Conservation (phyloP, 2,797 vertebrate genomes). For the Babyrousa celebensis region DNA sequence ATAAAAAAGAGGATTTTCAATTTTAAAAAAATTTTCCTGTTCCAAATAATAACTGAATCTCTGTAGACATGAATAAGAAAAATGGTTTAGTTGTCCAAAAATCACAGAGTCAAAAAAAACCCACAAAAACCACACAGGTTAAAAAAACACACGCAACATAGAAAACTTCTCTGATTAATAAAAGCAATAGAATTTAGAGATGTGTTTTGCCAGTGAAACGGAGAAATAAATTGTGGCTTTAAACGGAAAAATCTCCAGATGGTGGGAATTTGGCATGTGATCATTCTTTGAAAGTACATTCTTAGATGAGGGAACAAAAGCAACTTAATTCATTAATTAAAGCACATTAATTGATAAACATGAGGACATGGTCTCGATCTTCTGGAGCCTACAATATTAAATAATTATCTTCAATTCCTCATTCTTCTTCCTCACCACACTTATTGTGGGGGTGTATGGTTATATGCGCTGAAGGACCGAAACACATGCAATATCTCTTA, state of each 20-base stretch:
- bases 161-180: conserved; percentile 27
- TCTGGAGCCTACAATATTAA: conserved; percentile 44
- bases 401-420: neutral
- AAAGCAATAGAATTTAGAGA: conserved; percentile 29
- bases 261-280: conserved; percentile 59
- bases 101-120: neutral
- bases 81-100: conserved; percentile 13
- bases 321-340: conserved; percentile 81
- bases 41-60: conserved; percentile 35
- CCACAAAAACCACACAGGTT: neutral
- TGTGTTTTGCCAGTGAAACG: conserved; percentile 11
- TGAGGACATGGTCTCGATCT: conserved; percentile 67
- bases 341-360: conserved; percentile 79
- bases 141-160: neutral
- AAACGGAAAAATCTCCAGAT: conserved; percentile 75
- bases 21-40: neutral
- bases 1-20: conserved; percentile 2
- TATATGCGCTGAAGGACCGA: neutral
- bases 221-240: conserved; percentile 62
- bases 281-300: conserved; percentile 79
- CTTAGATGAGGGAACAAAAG: conserved; percentile 51
- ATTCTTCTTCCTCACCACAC: conserved; percentile 2
- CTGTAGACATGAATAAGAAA: neutral
- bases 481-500: neutral
- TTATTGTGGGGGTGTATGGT: neutral